Conservation (phyloP, 2,113 vertebrate species). For the Equus quagga region DNA sequence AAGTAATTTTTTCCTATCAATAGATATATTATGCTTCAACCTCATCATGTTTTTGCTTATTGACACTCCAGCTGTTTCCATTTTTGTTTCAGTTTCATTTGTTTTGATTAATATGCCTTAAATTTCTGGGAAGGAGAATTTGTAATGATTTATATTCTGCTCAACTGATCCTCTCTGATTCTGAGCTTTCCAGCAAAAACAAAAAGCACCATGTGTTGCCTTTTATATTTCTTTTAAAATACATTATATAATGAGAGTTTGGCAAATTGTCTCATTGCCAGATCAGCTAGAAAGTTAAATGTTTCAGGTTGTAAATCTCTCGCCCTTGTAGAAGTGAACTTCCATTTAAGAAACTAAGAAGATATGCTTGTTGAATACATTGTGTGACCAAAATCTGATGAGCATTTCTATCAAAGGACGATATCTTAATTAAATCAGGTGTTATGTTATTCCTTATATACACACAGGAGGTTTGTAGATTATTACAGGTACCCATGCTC, state of each 20-base stretch:
- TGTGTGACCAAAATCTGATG: not conserved
- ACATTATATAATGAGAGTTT: not conserved
- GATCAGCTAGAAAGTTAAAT: not conserved
- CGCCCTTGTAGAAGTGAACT: not conserved
- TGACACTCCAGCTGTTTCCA: not conserved
- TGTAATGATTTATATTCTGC: conserved; percentile 2
- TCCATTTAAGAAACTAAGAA: not conserved
- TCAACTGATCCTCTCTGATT: not conserved
- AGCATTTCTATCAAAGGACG: not conserved
- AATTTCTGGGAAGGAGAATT: conserved; percentile 21
- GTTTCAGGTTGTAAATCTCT: not conserved
- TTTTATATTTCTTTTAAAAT: conserved; percentile 26
- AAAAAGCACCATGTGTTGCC: not conserved
- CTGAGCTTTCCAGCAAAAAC: not conserved
- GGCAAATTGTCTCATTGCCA: not conserved
- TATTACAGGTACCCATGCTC: not conserved
- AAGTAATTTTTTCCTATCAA: not conserved
- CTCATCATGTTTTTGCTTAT: not conserved
- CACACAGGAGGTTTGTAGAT: not conserved
- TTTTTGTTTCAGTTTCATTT: not conserved
- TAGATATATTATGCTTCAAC: not conserved
- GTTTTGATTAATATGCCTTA: not conserved
- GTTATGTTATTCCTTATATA: not conserved
- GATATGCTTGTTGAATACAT: not conserved
- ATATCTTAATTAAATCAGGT: not conserved